These are phyloP conservation scores for Branchipolynoe longqiensis DNA, from an alignment of 2,888 invertebrate species.

Conservation along the genomic window DNA sequence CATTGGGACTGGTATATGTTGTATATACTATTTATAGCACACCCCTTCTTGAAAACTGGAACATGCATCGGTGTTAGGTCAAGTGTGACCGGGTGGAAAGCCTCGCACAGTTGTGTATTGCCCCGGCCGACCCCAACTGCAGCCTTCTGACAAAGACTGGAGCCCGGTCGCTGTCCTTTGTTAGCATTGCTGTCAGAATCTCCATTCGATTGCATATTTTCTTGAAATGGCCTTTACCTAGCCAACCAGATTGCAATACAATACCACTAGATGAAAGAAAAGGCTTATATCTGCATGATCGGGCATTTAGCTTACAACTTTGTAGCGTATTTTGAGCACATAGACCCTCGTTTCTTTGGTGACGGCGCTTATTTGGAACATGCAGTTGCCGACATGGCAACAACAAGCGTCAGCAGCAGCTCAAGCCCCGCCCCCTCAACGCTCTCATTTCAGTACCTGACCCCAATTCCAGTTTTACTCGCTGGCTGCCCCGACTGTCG, in stretches of 20 bases:
- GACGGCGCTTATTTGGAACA: neutral
- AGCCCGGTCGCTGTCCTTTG: neutral
- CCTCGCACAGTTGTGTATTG: neutral
- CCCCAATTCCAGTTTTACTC: neutral
- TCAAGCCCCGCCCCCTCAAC: slow-evolving; percentile 9
- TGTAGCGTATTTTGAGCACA: neutral
- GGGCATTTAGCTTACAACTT: neutral
- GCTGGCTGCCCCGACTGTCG: neutral
- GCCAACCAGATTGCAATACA: too few species aligned
- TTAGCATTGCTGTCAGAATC: slow-evolving; percentile 37
- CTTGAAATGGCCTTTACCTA: too few species aligned
- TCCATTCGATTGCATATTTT: neutral
- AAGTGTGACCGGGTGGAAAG: slow-evolving; percentile 45
- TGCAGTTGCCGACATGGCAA: slow-evolving; percentile 51
- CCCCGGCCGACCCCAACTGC: neutral
- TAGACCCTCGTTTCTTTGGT: neutral
- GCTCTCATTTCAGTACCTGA: slow-evolving; percentile 24
- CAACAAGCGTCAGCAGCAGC: slow-evolving; percentile 36
- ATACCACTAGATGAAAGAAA: neutral
- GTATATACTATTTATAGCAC: slow-evolving; percentile 42
- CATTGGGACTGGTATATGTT: slow-evolving; percentile 10
- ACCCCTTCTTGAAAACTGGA: slow-evolving; percentile 10
- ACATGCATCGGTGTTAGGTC: slow-evolving; percentile 5
- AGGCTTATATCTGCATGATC: neutral
- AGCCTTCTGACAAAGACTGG: slow-evolving; percentile 31